Evolutionary conservation across 2,888 invertebrate species (phyloP), one percentile per base, ranked within the genome.

Genomic region (Nowickia ferox): DNA sequence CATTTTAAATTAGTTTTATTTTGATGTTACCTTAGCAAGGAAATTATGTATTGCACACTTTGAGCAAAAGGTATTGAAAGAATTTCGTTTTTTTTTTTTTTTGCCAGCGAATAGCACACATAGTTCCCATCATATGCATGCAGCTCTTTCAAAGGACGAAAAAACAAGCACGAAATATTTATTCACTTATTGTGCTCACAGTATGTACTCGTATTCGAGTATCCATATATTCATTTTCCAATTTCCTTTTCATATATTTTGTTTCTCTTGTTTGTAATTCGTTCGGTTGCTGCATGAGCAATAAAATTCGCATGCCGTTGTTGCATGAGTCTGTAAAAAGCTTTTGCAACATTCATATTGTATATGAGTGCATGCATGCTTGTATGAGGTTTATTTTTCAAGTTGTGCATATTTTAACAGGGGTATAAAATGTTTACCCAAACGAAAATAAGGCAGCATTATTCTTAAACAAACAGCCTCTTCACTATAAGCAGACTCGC

Each of bases 351-450:
- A 46, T 63, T 19, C 51, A 44, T 65, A 17, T 48, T 75, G 15
- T 72, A 19, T 40, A 19, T 53, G 42, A 66, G 55, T 66, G 46
- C 46, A 61, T 66, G 40, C 53, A 61, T 63, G 55, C 42, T 69
- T 57, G 75, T 63, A 22, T 63, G 77, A 4, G 61, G 30, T 78
- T 78, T 63, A 38, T 53, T 40, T 51, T 71, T 63, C 44, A 68
- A 80, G 76, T 81, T 80, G 81, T 84, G 76, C 82, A 69, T 76
- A 63, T 82, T 69, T 82, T 63, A 82, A 76, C 61, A 68, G 68
- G 68, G 69, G 22, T 63, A 81, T 68, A 82, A 61, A 82, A 44
- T 48, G 40, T 82, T 61, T 46, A 69, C 40, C 75, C 53, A 66
- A 72, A 81, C 42, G 51, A 55, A 66, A 48, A 76, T 63, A 61